phyloP scores from a whole-genome alignment of 2,888 invertebrate species.

The Perizoma affinitatum region DNA sequence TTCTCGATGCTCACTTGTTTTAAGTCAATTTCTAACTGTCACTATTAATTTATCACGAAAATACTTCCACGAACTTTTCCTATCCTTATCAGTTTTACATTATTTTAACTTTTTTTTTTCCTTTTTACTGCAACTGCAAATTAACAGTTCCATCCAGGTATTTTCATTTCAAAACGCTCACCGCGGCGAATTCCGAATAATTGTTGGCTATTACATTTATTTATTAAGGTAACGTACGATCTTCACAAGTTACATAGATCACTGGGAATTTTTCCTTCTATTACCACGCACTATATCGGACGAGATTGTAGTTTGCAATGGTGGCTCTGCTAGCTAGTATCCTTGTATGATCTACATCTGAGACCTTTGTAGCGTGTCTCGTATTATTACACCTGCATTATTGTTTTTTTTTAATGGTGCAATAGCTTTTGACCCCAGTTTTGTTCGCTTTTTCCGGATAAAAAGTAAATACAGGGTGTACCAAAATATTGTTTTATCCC shows the following conservation, averaged over 20 bases:
- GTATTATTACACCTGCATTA: constrained; percentile 11
- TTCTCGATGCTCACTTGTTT: constrained; percentile 10
- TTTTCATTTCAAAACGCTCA: no score
- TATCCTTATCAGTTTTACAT: not conserved
- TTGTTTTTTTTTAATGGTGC: constrained; percentile 1
- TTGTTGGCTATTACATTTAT: no score
- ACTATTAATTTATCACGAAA: not conserved
- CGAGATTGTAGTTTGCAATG: constrained; percentile 16
- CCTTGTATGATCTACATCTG: constrained; percentile 24
- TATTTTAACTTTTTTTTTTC: no score
- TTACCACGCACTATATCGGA: constrained; percentile 1
- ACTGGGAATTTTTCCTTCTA: not conserved
- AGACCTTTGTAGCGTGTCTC: constrained; percentile 14
- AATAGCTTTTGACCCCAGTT: not conserved
- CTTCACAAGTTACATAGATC: no score
- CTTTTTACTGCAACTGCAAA: no score
- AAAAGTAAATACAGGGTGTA: no score
- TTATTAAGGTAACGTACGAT: no score
- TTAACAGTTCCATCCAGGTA: no score
- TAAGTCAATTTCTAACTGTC: no score
- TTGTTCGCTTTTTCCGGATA: no score
- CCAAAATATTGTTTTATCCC: no score
- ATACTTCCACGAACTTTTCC: not conserved
- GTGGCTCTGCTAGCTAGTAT: constrained; percentile 6
- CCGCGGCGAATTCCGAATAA: no score